A percentile compares a stretch with the other conserved stretches of the same genome.
Evolutionary conservation across 2,888 invertebrate species (phyloP).

Genomic region (Uropetala carovei): DNA sequence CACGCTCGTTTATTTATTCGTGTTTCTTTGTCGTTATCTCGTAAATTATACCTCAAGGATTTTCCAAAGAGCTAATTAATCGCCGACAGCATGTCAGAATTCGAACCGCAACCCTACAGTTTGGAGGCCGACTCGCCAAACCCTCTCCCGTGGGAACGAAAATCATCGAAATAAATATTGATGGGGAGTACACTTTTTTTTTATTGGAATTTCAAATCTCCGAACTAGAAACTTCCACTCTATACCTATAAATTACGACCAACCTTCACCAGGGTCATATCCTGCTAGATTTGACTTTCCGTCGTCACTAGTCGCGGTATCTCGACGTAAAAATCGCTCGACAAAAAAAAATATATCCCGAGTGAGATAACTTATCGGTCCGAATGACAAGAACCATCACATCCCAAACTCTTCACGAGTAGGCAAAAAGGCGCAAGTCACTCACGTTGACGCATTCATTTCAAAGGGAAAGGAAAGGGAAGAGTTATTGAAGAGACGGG

Average conservation of each 20-base stretch:
- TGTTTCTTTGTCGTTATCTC: too few relatives aligned
- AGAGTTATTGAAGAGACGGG: not conserved
- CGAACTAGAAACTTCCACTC: not conserved
- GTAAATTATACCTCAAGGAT: too few relatives aligned
- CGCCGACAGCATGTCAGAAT: too few relatives aligned
- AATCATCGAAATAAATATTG: not conserved
- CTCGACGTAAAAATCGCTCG: not conserved
- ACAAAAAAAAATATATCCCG: not conserved
- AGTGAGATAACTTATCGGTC: not conserved
- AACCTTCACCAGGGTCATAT: not conserved
- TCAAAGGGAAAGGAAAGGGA: not conserved
- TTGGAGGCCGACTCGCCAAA: too few relatives aligned
- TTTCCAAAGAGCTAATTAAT: too few relatives aligned
- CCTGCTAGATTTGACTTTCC: not conserved
- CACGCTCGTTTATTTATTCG: too few relatives aligned
- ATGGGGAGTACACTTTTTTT: not conserved
- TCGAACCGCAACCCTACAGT: too few relatives aligned
- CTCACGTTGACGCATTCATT: not conserved
- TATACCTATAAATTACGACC: not conserved
- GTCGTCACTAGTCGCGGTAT: not conserved
- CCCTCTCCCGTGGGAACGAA: not conserved
- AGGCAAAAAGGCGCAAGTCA: constrained; percentile 1
- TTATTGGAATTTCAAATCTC: not conserved
- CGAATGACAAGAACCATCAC: not conserved
- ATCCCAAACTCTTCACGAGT: not conserved